Percentiles rank a stretch among this genome's conserved stretches.
Conservation (phyloP, 2,888 invertebrate genomes). For the Xanthia togata region DNA sequence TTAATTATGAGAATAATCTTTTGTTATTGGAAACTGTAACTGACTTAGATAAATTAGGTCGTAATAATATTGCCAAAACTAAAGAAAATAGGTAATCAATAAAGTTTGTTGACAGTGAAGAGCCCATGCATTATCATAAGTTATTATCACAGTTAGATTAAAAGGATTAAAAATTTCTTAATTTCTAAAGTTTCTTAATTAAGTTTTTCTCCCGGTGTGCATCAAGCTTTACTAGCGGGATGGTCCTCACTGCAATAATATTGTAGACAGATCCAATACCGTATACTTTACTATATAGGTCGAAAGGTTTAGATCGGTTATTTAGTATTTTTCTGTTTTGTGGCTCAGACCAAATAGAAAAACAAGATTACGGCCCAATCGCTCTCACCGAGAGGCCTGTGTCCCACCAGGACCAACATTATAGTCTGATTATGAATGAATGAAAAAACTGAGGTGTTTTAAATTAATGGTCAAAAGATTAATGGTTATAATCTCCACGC, state of each 20-base stretch:
- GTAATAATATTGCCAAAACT: too few species aligned
- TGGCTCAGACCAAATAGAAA: too few species aligned
- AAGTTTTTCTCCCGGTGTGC: conserved; percentile 37
- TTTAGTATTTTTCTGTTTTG: conserved; percentile 2
- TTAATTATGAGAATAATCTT: background rate
- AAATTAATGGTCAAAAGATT: too few species aligned
- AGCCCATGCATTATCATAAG: background rate
- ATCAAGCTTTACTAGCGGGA: conserved; percentile 25
- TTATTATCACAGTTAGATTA: background rate
- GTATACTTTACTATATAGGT: conserved; percentile 13
- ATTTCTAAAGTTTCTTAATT: conserved; percentile 28
- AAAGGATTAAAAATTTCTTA: background rate
- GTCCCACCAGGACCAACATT: too few species aligned
- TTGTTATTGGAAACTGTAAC: background rate
- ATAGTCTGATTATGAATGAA: too few species aligned
- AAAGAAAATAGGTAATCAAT: background rate
- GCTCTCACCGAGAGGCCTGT: too few species aligned
- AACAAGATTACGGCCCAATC: too few species aligned
- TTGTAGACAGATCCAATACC: conserved; percentile 38
- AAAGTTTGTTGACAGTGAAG: background rate
- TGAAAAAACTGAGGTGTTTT: too few species aligned
- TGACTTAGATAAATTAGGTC: background rate
- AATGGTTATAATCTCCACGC: too few species aligned
- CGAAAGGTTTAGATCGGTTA: conserved; percentile 29
- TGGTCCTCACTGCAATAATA: conserved; percentile 37